Percentiles rank a stretch among this genome's conserved stretches.
Conservation (phyloP, 2,797 vertebrate genomes). For the Podargus strigoides region DNA sequence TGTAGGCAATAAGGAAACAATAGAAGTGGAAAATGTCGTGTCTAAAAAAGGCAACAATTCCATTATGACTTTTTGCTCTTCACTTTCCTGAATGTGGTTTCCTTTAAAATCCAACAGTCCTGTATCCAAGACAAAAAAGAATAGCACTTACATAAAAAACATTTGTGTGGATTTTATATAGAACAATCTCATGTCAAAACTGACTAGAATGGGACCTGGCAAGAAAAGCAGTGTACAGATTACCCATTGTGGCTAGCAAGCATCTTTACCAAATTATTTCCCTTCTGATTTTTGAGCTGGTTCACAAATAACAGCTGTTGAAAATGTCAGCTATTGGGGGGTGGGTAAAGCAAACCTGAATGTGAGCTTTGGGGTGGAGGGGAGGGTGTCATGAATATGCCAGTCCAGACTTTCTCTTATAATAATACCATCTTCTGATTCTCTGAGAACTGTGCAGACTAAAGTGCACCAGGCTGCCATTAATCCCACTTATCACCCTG, state of each 20-base stretch:
- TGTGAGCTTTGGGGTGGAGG: slow-evolving; percentile 58
- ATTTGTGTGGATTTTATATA: slow-evolving; percentile 5
- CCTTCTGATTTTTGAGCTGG: slow-evolving; percentile 76
- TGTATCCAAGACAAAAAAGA: background rate
- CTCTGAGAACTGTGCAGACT: slow-evolving; percentile 81
- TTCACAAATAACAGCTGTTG: slow-evolving; percentile 84
- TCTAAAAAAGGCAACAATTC: background rate
- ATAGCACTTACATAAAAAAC: background rate
- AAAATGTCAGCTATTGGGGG: slow-evolving; percentile 79
- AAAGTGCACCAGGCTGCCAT: slow-evolving; percentile 87
- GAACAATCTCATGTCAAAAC: slow-evolving; percentile 43
- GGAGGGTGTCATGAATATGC: slow-evolving; percentile 72
- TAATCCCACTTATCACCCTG: slow-evolving; percentile 93
- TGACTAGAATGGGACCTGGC: slow-evolving; percentile 42
- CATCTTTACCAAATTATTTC: slow-evolving; percentile 72
- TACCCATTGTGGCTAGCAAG: slow-evolving; percentile 52
- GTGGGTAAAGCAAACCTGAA: slow-evolving; percentile 65
- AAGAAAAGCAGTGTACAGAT: slow-evolving; percentile 33
- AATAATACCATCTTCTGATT: slow-evolving; percentile 85
- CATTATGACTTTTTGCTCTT: background rate
- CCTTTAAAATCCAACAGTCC: background rate
- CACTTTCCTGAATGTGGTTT: background rate
- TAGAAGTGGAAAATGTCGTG: background rate
- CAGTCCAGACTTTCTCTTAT: slow-evolving; percentile 79
- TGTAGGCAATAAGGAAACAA: background rate